These are phyloP conservation scores for Drosophila tripunctata DNA, from an alignment of 2,888 invertebrate genomes.

Conservation along the genomic window DNA sequence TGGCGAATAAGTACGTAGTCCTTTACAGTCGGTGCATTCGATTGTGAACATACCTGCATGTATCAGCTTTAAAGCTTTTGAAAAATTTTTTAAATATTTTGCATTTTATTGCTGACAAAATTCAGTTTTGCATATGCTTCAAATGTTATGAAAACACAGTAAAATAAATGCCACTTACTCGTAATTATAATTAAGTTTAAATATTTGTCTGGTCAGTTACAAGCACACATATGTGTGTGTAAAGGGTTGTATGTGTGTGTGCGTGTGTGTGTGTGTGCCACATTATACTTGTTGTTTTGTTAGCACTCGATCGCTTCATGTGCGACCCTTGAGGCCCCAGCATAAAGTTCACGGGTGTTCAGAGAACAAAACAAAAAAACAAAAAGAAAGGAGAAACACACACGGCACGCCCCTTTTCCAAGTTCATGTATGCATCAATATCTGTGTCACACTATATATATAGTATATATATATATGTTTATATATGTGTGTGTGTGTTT, in stretches of 20 bases:
- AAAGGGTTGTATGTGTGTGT: not conserved
- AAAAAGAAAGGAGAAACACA: constrained; percentile 3
- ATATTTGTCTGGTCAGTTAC: constrained; percentile 16
- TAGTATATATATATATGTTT: constrained; percentile 1
- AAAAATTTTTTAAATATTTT: not conserved
- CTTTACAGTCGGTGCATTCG: too few species aligned
- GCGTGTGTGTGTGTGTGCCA: constrained; percentile 16
- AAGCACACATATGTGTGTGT: not conserved
- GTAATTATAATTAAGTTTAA: constrained; percentile 26
- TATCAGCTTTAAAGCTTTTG: not conserved
- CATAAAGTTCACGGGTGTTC: constrained; percentile 45
- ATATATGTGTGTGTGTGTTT: constrained; percentile 18
- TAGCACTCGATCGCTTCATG: constrained; percentile 37
- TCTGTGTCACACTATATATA: constrained; percentile 4
- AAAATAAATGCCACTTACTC: constrained; percentile 18
- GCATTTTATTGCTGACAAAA: not conserved
- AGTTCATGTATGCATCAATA: constrained; percentile 48
- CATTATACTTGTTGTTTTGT: constrained; percentile 33
- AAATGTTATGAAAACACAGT: constrained; percentile 2
- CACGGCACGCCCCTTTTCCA: constrained; percentile 26
- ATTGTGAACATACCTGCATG: too few species aligned
- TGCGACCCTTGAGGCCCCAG: constrained; percentile 27
- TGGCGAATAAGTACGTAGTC: too few species aligned
- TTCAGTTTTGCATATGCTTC: not conserved
- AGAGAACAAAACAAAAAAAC: too few species aligned